Conservation (phyloP, 2,113 vertebrate species). For the Carassius auratus region DNA sequence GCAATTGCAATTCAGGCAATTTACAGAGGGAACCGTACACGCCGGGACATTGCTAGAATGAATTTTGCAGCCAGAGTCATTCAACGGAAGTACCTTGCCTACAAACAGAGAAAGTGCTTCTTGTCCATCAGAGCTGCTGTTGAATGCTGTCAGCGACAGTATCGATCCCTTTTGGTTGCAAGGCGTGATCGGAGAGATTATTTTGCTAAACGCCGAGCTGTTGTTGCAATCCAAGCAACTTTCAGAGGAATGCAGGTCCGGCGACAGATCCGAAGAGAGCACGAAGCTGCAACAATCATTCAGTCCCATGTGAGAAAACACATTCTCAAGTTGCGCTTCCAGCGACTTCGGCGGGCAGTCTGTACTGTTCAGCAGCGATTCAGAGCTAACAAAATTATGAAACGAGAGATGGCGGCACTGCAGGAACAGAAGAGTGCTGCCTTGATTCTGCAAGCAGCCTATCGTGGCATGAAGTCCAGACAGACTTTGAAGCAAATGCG, state of each 20-base stretch:
- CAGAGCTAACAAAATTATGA: slow-evolving; percentile 73
- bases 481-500: slow-evolving; percentile 56
- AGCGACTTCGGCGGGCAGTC: slow-evolving; percentile 69
- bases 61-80: slow-evolving; percentile 68
- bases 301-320: slow-evolving; percentile 82
- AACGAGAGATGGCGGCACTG: slow-evolving; percentile 61
- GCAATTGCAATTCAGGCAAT: slow-evolving; percentile 72
- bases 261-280: slow-evolving; percentile 63
- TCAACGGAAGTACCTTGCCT: slow-evolving; percentile 73
- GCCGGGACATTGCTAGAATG: slow-evolving; percentile 65
- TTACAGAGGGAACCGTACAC: slow-evolving; percentile 68
- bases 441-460: slow-evolving; percentile 79
- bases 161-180: slow-evolving; percentile 63
- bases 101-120: slow-evolving; percentile 68
- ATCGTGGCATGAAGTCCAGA: slow-evolving; percentile 76
- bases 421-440: slow-evolving; percentile 66
- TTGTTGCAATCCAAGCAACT: slow-evolving; percentile 77
- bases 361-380: slow-evolving; percentile 76
- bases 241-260: slow-evolving; percentile 78
- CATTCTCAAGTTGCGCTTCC: slow-evolving; percentile 68
- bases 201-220: slow-evolving; percentile 70
- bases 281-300: slow-evolving; percentile 74
- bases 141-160: slow-evolving; percentile 75
- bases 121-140: slow-evolving; percentile 70
- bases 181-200: slow-evolving; percentile 65